These are phyloP conservation scores for Aleiodes alternator DNA, from an alignment of 2,888 invertebrate genomes.

Conservation along the genomic window DNA sequence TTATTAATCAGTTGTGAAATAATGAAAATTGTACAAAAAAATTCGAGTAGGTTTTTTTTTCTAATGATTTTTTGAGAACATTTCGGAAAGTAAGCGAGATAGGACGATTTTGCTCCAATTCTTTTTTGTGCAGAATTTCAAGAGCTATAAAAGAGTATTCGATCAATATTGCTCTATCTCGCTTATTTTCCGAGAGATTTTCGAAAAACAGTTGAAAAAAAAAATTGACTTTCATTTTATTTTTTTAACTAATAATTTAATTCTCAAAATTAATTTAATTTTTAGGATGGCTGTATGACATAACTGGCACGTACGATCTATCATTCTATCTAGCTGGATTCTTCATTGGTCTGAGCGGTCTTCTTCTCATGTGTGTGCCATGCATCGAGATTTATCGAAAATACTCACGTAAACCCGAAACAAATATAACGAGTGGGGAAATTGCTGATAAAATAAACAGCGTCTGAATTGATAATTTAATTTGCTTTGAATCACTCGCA, in stretches of 20 bases:
- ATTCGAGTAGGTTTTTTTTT: neutral
- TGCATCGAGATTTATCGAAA: slow-evolving; percentile 67
- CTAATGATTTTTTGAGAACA: too few relatives aligned
- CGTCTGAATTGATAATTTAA: slow-evolving; percentile 60
- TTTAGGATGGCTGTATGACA: slow-evolving; percentile 88
- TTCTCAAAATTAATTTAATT: neutral
- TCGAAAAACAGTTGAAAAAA: too few relatives aligned
- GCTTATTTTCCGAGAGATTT: too few relatives aligned
- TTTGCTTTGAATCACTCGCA: slow-evolving; percentile 41
- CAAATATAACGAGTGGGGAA: slow-evolving; percentile 58
- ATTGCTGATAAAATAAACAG: slow-evolving; percentile 65
- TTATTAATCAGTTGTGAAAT: neutral
- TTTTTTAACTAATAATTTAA: too few relatives aligned
- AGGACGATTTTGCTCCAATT: too few relatives aligned
- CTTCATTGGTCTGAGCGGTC: slow-evolving; percentile 86
- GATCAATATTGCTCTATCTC: too few relatives aligned
- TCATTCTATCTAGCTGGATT: slow-evolving; percentile 89
- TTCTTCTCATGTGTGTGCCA: slow-evolving; percentile 78
- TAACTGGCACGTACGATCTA: slow-evolving; percentile 85
- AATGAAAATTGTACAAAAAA: too few relatives aligned
- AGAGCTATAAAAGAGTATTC: too few relatives aligned
- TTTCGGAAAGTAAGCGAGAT: too few relatives aligned
- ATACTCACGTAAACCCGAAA: slow-evolving; percentile 56
- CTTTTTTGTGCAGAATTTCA: too few relatives aligned
- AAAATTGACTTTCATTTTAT: too few relatives aligned